These are phyloP conservation scores for Trichopoda pennipes DNA, from an alignment of 2,888 invertebrate genomes.

Conservation along the genomic window DNA sequence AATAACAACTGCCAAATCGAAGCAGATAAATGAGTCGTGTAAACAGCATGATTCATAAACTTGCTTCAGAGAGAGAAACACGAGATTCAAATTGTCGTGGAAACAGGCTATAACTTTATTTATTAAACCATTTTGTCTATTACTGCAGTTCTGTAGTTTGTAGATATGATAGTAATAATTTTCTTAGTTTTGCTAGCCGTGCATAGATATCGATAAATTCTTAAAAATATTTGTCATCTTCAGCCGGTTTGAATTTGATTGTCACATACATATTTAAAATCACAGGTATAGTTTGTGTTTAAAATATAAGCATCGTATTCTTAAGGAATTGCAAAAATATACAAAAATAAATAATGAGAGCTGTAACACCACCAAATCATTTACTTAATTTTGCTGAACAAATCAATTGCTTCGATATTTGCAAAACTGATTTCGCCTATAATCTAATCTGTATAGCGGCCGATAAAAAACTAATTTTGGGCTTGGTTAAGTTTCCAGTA, in stretches of 20 bases:
- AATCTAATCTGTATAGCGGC: slow-evolving; percentile 84
- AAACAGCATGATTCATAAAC: too few relatives aligned
- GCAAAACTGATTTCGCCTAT: slow-evolving; percentile 85
- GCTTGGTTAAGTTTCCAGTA: slow-evolving; percentile 83
- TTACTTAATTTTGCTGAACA: slow-evolving; percentile 82
- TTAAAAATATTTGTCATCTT: neutral
- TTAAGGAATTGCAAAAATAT: neutral
- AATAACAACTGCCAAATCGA: too few relatives aligned
- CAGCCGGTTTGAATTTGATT: slow-evolving; percentile 14
- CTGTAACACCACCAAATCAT: slow-evolving; percentile 79
- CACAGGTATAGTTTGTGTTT: too few relatives aligned
- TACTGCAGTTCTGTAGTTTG: too few relatives aligned
- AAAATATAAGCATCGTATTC: neutral
- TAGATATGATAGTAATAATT: too few relatives aligned
- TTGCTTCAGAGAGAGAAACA: too few relatives aligned
- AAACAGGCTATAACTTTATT: too few relatives aligned
- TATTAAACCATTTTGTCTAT: too few relatives aligned
- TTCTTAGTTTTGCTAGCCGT: neutral
- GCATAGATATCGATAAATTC: slow-evolving; percentile 5
- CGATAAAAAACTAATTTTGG: slow-evolving; percentile 83
- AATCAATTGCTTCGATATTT: slow-evolving; percentile 84
- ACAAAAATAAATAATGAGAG: slow-evolving; percentile 72
- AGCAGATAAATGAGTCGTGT: too few relatives aligned
- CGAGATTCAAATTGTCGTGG: too few relatives aligned
- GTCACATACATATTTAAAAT: too few relatives aligned